A percentile compares a stretch with the other conserved stretches of the same genome.
phyloP scores from a whole-genome alignment of 2,797 vertebrate genomes.

The Luscinia luscinia region DNA sequence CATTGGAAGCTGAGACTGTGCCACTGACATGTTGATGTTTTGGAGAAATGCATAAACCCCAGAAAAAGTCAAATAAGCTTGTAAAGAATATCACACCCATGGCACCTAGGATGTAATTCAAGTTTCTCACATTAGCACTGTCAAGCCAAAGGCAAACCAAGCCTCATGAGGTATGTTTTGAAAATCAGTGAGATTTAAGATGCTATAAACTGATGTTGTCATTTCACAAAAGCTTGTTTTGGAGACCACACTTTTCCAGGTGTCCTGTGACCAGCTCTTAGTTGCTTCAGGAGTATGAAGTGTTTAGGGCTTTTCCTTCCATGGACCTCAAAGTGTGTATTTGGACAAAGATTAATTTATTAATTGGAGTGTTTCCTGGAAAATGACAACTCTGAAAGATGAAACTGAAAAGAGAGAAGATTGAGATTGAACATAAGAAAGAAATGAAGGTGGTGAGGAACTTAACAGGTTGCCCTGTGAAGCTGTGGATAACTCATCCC shows the following conservation, averaged over 20 bases:
- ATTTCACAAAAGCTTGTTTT: neutral
- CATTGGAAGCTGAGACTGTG: neutral
- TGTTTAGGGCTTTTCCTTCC: neutral
- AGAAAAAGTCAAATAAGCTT: neutral
- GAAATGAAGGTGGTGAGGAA: neutral
- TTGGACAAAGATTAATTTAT: neutral
- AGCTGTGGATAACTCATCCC: neutral
- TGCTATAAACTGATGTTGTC: neutral
- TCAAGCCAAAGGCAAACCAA: neutral
- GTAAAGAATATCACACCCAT: neutral
- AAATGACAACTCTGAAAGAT: neutral
- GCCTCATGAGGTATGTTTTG: neutral
- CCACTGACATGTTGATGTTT: neutral
- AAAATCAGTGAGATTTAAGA: neutral
- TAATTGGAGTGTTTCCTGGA: neutral
- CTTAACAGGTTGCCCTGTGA: neutral
- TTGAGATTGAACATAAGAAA: neutral
- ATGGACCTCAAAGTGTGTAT: rapidly evolving
- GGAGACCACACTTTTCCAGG: neutral
- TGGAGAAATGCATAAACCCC: neutral
- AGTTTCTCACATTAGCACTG: rapidly evolving
- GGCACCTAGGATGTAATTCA: neutral
- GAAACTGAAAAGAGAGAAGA: neutral
- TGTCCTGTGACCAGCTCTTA: neutral
- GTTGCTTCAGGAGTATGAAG: neutral